Base-by-base conservation (phyloP, 2,797 vertebrate species). In the Phoeniculus purpureus region DNA sequence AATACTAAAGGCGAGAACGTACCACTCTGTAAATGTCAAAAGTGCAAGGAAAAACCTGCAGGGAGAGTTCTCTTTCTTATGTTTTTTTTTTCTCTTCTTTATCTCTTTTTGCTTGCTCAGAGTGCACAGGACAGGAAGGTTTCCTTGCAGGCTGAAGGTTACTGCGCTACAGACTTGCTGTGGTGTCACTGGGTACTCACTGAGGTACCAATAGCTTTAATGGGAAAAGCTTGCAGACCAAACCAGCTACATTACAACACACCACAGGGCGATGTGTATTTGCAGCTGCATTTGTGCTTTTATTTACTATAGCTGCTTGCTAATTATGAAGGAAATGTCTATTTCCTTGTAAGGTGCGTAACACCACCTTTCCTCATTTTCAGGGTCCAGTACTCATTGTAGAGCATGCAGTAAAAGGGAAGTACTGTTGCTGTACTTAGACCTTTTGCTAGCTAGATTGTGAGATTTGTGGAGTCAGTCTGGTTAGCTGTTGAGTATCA, bases 1-100 rank as follows among this genome's bases (percentile, higher is more conserved):
- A 94, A 90, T 81, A 89, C n/a, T 72, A 77, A 22, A 43, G 10
- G 16, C 5, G 10, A 21, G 85, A 86, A 55, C 2, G 0, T 59
- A 65, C 51, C 85, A 62, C 48, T 60, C 74, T 66, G 47, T 80
- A 95, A 93, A 92, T 90, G 90, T 79, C 90, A 92, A 79, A 55
- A 89, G 77, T 84, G 87, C 68, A 82, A 62, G 60, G 27, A 67
- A 95, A 93, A 96, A 78, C 26, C 56, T 92, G 54, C 51, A 74
- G 58, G 40, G 64, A 74, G 90, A 15, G n/a, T 21, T 43, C 0
- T 21, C 61, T 15, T 16, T 26, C 12, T 12, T 5, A 31, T 34
- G 23, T 6, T 29, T 73, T 60, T 20, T 50, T 1, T 6, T 21
- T 48, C 20, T 48, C 10, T 48, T 48, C 47, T 48, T 48, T 82